phyloP scores from a whole-genome alignment of 2,888 invertebrate species.

The Sacculina carcini region DNA sequence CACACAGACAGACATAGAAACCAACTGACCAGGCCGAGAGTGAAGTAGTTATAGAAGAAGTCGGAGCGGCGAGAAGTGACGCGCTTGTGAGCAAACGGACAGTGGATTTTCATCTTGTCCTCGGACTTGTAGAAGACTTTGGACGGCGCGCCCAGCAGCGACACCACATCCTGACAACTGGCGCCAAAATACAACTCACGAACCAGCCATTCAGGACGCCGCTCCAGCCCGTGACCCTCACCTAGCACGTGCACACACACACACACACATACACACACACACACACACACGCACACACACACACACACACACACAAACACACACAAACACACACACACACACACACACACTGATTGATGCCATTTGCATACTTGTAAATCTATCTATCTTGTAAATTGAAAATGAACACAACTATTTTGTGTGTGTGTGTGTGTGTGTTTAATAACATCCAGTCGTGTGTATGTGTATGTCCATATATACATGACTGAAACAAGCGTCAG shows the following conservation, averaged over 20 bases:
- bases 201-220: conserved; percentile 18
- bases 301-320: too few relatives aligned
- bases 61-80: conserved; percentile 59
- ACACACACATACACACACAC: background rate
- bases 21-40: conserved; percentile 58
- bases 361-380: too few relatives aligned
- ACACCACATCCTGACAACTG: conserved; percentile 62
- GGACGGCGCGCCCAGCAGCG: conserved; percentile 71
- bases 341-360: too few relatives aligned
- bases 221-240: background rate
- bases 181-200: conserved; percentile 56
- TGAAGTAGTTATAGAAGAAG: conserved; percentile 96
- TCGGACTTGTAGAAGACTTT: conserved; percentile 88
- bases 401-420: too few relatives aligned
- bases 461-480: too few relatives aligned
- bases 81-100: conserved; percentile 52
- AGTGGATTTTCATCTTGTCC: conserved; percentile 97
- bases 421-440: too few relatives aligned
- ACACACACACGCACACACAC: background rate
- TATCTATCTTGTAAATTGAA: too few relatives aligned
- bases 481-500: too few relatives aligned
- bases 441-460: too few relatives aligned
- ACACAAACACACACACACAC: too few relatives aligned
- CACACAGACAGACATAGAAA: background rate
- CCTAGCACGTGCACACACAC: background rate